Evolutionary conservation across 2,888 invertebrate genomes (phyloP).

Genomic region (Laothoe populi): DNA sequence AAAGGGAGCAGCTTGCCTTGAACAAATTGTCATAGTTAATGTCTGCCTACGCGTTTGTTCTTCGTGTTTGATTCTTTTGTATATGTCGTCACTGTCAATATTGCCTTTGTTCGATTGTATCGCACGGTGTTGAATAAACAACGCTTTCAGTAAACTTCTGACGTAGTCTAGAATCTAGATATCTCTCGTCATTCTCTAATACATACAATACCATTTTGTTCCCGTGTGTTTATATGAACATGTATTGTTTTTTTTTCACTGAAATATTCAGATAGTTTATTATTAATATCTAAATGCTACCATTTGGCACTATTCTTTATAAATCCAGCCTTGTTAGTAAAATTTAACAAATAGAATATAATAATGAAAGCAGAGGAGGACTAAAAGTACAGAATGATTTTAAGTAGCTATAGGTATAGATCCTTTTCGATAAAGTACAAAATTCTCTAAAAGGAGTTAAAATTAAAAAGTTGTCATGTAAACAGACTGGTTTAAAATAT

Average conservation of each 20-base stretch:
- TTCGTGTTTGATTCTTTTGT: constrained; percentile 32
- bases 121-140: constrained; percentile 34
- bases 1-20: constrained; percentile 23
- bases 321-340: too few relatives aligned
- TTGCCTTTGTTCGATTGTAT: constrained; percentile 49
- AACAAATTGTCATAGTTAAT: constrained; percentile 23
- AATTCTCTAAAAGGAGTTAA: too few relatives aligned
- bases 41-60: constrained; percentile 24
- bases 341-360: too few relatives aligned
- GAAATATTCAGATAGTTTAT: too few relatives aligned
- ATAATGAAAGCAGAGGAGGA: too few relatives aligned
- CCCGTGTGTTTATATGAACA: not conserved
- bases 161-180: constrained; percentile 12
- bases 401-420: too few relatives aligned
- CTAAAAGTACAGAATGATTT: too few relatives aligned
- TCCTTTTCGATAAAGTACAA: too few relatives aligned
- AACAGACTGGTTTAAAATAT: not conserved
- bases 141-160: constrained; percentile 30
- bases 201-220: not conserved
- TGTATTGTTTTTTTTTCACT: not conserved
- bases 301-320: too few relatives aligned
- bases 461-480: not conserved
- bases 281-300: too few relatives aligned
- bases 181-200: not conserved
- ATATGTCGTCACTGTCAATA: constrained; percentile 43